Percentiles rank a stretch among this genome's conserved stretches.
phyloP scores from a whole-genome alignment of 2,888 invertebrate species.

The Leptinotarsa rubiginosa region DNA sequence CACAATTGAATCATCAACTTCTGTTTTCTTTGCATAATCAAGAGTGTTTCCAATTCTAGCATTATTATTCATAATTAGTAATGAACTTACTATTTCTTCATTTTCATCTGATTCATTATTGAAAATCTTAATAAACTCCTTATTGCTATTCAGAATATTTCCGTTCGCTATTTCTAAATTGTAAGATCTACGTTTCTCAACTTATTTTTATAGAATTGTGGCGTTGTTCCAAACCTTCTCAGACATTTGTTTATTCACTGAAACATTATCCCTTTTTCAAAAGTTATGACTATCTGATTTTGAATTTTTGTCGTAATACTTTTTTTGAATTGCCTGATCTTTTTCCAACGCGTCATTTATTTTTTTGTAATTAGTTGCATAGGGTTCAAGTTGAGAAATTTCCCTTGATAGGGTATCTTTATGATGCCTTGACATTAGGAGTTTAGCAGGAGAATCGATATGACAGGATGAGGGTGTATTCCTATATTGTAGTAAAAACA shows the following conservation, averaged over 20 bases:
- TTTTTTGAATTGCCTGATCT: not conserved
- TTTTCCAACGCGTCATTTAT: no score
- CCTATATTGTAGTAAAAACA: no score
- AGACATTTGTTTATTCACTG: not conserved
- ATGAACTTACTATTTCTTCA: not conserved
- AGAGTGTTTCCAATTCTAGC: no score
- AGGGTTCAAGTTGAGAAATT: no score
- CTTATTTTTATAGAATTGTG: not conserved
- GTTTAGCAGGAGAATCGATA: no score
- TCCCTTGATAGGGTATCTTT: no score
- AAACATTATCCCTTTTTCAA: not conserved
- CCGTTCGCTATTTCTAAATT: slow-evolving; percentile 1
- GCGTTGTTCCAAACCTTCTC: not conserved
- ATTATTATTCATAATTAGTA: no score
- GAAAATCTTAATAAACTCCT: not conserved
- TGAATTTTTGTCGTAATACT: slow-evolving; percentile 2
- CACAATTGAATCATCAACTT: no score
- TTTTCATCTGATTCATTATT: not conserved
- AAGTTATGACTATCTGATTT: not conserved
- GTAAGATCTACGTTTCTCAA: not conserved
- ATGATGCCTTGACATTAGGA: no score
- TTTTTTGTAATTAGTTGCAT: no score
- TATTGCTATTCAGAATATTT: not conserved
- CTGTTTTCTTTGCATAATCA: no score
- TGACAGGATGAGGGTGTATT: no score